Percentiles rank a stretch among this genome's conserved stretches.
Evolutionary conservation across 2,888 invertebrate species (phyloP).

Genomic region (Bombylius discolor): DNA sequence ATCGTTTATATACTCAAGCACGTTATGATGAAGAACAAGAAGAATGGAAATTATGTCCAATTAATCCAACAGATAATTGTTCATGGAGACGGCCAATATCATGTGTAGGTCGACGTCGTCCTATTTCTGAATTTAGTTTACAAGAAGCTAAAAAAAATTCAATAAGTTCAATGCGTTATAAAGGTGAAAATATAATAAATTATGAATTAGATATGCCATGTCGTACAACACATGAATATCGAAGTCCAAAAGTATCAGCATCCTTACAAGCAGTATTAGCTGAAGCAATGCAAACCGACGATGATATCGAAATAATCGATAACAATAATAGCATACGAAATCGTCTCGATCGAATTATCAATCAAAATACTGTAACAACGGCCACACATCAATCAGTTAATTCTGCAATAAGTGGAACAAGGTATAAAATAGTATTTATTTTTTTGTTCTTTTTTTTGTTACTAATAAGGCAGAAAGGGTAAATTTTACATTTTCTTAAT

Average conservation of each 20-base stretch:
- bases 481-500: background rate
- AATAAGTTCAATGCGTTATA: constrained; percentile 27
- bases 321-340: constrained; percentile 30
- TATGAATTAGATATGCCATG: constrained; percentile 38
- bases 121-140: constrained; percentile 47
- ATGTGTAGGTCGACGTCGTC: constrained; percentile 47
- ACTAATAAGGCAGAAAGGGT: no score
- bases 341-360: constrained; percentile 35
- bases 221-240: constrained; percentile 36
- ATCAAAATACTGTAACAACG: constrained; percentile 27
- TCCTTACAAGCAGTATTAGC: constrained; percentile 36
- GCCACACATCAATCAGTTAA: constrained; percentile 10
- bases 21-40: constrained; percentile 74
- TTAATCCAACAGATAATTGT: constrained; percentile 36
- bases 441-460: background rate
- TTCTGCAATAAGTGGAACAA: background rate
- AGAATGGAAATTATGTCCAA: constrained; percentile 45
- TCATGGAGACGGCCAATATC: constrained; percentile 48
- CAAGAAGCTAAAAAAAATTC: constrained; percentile 30
- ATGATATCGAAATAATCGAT: constrained; percentile 36
- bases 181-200: constrained; percentile 34
- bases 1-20: constrained; percentile 57
- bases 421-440: background rate
- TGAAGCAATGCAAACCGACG: constrained; percentile 36
- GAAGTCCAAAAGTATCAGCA: constrained; percentile 35